Conservation (phyloP, 2,113 vertebrate species). For the Oryzias melastigma region DNA sequence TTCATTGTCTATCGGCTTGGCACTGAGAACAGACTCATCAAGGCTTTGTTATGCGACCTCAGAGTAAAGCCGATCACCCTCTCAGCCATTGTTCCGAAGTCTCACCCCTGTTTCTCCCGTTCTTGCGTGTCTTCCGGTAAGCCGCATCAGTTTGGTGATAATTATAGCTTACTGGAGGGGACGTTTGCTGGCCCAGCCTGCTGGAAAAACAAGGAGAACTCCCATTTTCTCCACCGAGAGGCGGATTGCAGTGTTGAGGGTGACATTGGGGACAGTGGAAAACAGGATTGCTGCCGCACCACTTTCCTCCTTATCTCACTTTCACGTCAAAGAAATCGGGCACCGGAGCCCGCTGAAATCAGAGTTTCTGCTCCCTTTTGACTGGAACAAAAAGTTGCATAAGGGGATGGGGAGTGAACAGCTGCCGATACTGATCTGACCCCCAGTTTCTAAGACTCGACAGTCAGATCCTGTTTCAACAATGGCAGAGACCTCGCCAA, state of each 20-base stretch:
- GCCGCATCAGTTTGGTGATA: slow-evolving; percentile 57
- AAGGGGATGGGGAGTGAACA: not conserved
- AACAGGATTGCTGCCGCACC: slow-evolving; percentile 16
- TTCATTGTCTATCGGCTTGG: slow-evolving; percentile 15
- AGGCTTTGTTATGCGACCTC: slow-evolving; percentile 59
- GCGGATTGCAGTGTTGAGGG: slow-evolving; percentile 12
- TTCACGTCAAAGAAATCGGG: slow-evolving; percentile 23
- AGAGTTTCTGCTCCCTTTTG: slow-evolving; percentile 12
- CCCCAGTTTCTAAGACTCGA: not conserved
- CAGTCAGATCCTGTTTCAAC: slow-evolving; percentile 41
- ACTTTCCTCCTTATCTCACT: slow-evolving; percentile 10
- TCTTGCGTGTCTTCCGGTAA: slow-evolving; percentile 46
- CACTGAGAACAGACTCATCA: slow-evolving; percentile 20
- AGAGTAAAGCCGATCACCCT: slow-evolving; percentile 58
- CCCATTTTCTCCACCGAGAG: slow-evolving; percentile 30
- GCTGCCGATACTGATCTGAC: not conserved
- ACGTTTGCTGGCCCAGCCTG: slow-evolving; percentile 34
- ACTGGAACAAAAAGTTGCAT: too few relatives aligned
- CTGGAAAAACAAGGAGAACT: slow-evolving; percentile 36
- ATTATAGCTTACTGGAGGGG: slow-evolving; percentile 66
- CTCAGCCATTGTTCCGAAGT: slow-evolving; percentile 41
- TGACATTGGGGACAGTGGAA: slow-evolving; percentile 20
- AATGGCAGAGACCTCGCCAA: slow-evolving; percentile 33
- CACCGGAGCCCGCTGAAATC: slow-evolving; percentile 5
- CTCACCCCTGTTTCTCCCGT: slow-evolving; percentile 3